Conservation (phyloP, 2,113 vertebrate species). For the Tursiops truncatus region DNA sequence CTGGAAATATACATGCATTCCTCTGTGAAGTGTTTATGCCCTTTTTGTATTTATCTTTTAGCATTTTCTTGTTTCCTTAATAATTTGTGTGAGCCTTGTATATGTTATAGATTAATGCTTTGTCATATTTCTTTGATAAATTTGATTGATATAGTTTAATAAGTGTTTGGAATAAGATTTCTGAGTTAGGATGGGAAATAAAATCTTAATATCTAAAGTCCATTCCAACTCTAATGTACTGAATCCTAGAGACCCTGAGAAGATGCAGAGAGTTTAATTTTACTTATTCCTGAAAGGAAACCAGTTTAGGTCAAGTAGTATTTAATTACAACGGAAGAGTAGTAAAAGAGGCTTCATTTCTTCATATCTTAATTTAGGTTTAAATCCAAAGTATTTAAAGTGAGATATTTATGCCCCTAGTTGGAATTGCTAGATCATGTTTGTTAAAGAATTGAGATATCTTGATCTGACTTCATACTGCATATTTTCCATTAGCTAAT, state of each 20-base stretch:
- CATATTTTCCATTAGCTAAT: not conserved
- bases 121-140: not conserved
- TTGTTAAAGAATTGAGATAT: not conserved
- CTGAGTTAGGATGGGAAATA: not conserved
- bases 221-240: not conserved
- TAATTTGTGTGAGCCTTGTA: not conserved
- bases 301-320: not conserved
- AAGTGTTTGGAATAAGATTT: not conserved
- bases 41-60: not conserved
- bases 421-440: not conserved
- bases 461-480: not conserved
- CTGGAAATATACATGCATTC: not conserved
- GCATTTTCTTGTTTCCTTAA: not conserved
- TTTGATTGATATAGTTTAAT: not conserved
- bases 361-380: not conserved
- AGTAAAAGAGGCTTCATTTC: not conserved
- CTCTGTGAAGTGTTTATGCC: not conserved
- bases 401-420: not conserved
- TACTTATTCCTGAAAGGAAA: not conserved
- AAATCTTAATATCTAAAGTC: not conserved
- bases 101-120: not conserved
- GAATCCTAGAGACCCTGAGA: not conserved
- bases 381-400: conserved; percentile 8
- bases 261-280: not conserved
- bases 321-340: not conserved